Conservation (phyloP, 35 echinoderm and acorn worm species). For the Hemicentrotus pulcherrimus region DNA sequence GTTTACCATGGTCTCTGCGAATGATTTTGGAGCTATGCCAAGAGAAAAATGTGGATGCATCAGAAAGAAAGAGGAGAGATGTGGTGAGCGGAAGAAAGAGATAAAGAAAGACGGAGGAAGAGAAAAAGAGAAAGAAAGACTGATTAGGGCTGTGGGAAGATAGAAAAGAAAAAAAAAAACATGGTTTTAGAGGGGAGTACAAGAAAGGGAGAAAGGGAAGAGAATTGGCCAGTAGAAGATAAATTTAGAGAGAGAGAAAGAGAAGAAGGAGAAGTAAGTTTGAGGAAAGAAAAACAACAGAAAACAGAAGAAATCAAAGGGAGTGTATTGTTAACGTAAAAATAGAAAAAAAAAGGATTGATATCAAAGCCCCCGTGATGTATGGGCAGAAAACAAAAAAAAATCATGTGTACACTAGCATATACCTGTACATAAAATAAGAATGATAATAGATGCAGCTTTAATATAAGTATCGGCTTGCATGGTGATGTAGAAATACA, state of each 20-base stretch:
- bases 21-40: neutral
- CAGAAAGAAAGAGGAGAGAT: neutral
- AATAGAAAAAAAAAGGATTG: too few species aligned
- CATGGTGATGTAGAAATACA: too few species aligned
- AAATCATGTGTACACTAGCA: too few species aligned
- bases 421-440: too few species aligned
- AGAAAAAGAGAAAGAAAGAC: neutral
- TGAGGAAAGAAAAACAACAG: neutral
- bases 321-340: neutral
- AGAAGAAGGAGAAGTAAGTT: neutral
- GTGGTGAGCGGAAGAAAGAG: neutral
- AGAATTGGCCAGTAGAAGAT: neutral
- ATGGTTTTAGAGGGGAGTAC: neutral
- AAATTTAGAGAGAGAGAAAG: neutral
- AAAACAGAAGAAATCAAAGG: neutral
- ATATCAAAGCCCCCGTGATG: too few species aligned
- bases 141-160: too few species aligned
- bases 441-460: too few species aligned
- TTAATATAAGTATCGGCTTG: too few species aligned
- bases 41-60: neutral
- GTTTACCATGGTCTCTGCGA: neutral
- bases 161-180: too few species aligned
- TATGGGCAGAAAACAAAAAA: too few species aligned
- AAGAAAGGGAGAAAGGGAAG: neutral
- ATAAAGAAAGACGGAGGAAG: neutral